These are phyloP conservation scores for Scalopus aquaticus DNA, from an alignment of 2,113 vertebrate species.

Conservation along the genomic window DNA sequence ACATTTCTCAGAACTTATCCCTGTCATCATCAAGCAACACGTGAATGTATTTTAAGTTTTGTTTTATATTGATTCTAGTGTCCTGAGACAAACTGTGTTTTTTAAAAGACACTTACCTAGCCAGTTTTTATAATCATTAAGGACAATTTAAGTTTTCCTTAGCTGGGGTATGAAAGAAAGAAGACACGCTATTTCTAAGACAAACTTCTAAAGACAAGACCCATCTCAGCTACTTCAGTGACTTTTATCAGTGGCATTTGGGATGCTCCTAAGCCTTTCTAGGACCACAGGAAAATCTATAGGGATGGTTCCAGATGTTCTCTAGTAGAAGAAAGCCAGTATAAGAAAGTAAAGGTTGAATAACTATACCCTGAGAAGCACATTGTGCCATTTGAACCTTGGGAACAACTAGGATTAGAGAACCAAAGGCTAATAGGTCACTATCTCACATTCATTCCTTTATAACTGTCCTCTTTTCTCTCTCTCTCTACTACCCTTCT, in stretches of 20 bases:
- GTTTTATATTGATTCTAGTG: not conserved
- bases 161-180: not conserved
- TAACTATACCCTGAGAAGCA: not conserved
- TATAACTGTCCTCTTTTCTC: not conserved
- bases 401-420: not conserved
- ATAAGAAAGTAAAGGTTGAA: too few species aligned
- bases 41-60: not conserved
- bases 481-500: not conserved
- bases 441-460: not conserved
- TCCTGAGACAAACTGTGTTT: not conserved
- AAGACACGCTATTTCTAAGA: not conserved
- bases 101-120: not conserved
- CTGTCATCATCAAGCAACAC: not conserved
- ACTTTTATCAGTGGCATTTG: not conserved
- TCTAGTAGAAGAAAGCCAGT: not conserved
- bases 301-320: not conserved
- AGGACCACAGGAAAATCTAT: not conserved
- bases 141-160: not conserved
- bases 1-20: not conserved
- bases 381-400: not conserved
- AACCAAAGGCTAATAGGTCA: not conserved
- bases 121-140: not conserved
- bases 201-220: not conserved
- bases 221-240: not conserved
- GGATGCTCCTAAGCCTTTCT: not conserved